Base-by-base conservation (phyloP, 1,140 invertebrate genomes). In the Sarcophaga peregrina region DNA sequence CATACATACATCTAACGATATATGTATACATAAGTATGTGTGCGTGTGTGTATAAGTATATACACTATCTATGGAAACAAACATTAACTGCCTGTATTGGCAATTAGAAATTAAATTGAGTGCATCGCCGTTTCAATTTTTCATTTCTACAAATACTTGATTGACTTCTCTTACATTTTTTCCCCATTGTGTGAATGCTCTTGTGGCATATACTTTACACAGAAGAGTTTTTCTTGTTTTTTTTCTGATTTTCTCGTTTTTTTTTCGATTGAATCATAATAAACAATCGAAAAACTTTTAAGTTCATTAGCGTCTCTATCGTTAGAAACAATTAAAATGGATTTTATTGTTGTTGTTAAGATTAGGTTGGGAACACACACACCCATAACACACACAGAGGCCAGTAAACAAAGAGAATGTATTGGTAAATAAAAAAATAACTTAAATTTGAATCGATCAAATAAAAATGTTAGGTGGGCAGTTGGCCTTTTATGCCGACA, bases 41-140 rank as follows among this genome's bases (percentile, higher is more conserved):
- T 25, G 17, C 9, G 20, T 62, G 17, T 81, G 8, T 52, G 3
- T 17, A 20, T 50, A 20, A 46, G 20, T 68, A n/a, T 8, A 58
- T 46, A 54, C n/a, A 2, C 11, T 81, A 68, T 68, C 68, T 58
- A 47, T n/a, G 47, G 68, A 72, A 17, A 58, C 80, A 81, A 17
- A 45, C 13, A 47, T 13, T 15, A 45, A 48, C 10, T 9, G 37
- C 25, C 50, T 82, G 17, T 54, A 74, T 48, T 72, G 47, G 81
- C 54, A 74, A 68, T 75, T 75, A 48, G 72, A 74, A 82, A 75
- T 48, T 45, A 74, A 82, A 73, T 75, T 72, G 68, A 82, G 52
- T 82, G 81, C 20, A 82, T 81, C 68, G 62, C 62, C 62, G 62
- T 68, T 68, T 68, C 4, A 68, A 9, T 68, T 20, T 68, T 68